phyloP scores from a whole-genome alignment of 2,888 invertebrate species.

The Brachyptera putata region DNA sequence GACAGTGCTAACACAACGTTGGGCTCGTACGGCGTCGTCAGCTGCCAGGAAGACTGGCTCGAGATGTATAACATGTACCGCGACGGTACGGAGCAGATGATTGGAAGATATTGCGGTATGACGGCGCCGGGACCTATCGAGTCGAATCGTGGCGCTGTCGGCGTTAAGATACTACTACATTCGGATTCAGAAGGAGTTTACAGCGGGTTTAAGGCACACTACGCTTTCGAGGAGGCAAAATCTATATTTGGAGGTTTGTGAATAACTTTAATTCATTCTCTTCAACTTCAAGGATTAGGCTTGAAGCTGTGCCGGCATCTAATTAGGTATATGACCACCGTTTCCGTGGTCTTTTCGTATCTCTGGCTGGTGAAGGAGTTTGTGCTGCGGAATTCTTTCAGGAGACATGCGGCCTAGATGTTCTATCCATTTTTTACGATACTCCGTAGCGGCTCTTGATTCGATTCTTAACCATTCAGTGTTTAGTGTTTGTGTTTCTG shows the following conservation, averaged over 20 bases:
- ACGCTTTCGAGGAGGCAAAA: conserved; percentile 86
- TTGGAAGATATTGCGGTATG: conserved; percentile 87
- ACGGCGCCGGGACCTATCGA: conserved; percentile 94
- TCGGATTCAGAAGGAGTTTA: conserved; percentile 83
- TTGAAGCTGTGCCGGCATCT: too few relatives aligned
- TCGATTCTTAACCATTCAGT: too few relatives aligned
- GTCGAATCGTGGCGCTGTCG: conserved; percentile 82
- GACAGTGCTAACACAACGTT: conserved; percentile 73
- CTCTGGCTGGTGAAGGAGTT: background rate
- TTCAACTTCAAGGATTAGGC: too few relatives aligned
- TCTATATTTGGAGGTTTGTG: conserved; percentile 73
- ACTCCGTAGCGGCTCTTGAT: too few relatives aligned
- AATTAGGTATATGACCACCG: too few relatives aligned
- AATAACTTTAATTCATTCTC: background rate
- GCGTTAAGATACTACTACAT: conserved; percentile 82
- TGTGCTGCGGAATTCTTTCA: too few relatives aligned
- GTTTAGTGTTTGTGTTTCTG: too few relatives aligned
- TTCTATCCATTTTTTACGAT: too few relatives aligned
- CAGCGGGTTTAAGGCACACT: conserved; percentile 94
- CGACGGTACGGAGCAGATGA: conserved; percentile 74
- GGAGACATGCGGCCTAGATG: too few relatives aligned
- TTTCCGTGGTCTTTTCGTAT: background rate
- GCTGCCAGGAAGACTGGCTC: conserved; percentile 90
- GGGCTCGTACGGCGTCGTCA: conserved; percentile 67
- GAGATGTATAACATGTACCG: conserved; percentile 88